phyloP scores from a whole-genome alignment of 2,797 vertebrate species.

The Bradypus variegatus region DNA sequence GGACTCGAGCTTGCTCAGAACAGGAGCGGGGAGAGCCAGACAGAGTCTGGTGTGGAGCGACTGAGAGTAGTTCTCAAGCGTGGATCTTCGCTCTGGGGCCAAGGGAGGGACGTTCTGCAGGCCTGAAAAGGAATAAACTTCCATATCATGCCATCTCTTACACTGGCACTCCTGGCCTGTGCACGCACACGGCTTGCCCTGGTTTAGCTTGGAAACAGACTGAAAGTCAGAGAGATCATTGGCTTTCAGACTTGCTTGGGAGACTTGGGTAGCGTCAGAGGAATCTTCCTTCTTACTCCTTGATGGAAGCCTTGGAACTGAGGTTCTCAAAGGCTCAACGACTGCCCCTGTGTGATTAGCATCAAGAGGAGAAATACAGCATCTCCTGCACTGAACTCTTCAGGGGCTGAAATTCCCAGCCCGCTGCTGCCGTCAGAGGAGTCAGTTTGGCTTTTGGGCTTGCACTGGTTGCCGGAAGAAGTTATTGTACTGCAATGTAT shows the following conservation, averaged over 20 bases:
- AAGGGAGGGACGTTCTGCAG: slow-evolving; percentile 79
- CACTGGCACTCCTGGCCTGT: slow-evolving; percentile 74
- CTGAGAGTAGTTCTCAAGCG: slow-evolving; percentile 74
- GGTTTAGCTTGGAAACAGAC: slow-evolving; percentile 80
- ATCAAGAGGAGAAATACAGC: slow-evolving; percentile 67
- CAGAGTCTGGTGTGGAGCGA: slow-evolving; percentile 79
- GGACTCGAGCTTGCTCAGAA: slow-evolving; percentile 92
- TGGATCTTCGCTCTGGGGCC: slow-evolving; percentile 80
- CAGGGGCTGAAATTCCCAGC: slow-evolving; percentile 66
- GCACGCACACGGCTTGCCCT: slow-evolving; percentile 65
- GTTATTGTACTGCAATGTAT: slow-evolving; percentile 86
- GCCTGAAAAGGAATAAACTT: slow-evolving; percentile 95
- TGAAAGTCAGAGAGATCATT: slow-evolving; percentile 84
- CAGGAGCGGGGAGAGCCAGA: slow-evolving; percentile 91
- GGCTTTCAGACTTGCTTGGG: slow-evolving; percentile 63
- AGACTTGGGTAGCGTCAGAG: slow-evolving; percentile 62
- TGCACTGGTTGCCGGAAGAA: slow-evolving; percentile 75
- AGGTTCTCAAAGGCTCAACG: slow-evolving; percentile 62
- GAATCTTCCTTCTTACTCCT: slow-evolving; percentile 64
- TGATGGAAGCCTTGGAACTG: slow-evolving; percentile 42
- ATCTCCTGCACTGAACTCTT: slow-evolving; percentile 69
- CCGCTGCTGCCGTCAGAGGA: slow-evolving; percentile 66
- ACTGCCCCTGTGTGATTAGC: slow-evolving; percentile 69
- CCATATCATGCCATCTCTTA: slow-evolving; percentile 84
- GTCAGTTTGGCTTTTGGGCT: slow-evolving; percentile 78